Evolutionary conservation across 1,140 invertebrate species (phyloP).

Genomic region (Galendromus occidentalis): DNA sequence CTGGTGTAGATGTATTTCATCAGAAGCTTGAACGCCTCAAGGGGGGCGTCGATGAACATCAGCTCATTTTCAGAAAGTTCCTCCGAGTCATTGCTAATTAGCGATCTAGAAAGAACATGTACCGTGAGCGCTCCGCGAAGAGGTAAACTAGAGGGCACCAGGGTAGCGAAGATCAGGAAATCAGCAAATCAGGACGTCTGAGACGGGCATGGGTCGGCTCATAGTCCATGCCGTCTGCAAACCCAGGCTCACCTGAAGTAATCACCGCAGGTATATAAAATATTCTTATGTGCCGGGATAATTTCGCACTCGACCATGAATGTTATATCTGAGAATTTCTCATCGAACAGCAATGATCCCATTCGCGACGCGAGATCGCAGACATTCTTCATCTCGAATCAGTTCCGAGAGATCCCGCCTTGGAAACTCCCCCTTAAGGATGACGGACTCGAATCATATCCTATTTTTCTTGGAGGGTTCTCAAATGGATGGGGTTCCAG

Average conservation of each 20-base stretch:
- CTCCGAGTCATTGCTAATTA: conserved; percentile 79
- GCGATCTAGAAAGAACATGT: conserved; percentile 41
- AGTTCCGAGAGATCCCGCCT: too few species aligned
- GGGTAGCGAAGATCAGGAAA: too few species aligned
- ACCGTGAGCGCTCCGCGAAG: too few species aligned
- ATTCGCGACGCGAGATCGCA: conserved; percentile 48
- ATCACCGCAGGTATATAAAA: conserved; percentile 74
- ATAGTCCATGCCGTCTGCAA: too few species aligned
- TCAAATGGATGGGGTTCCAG: too few species aligned
- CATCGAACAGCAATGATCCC: conserved; percentile 55
- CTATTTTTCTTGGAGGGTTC: too few species aligned
- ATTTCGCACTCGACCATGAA: conserved; percentile 57
- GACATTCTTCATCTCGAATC: conserved; percentile 32
- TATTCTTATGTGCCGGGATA: conserved; percentile 69
- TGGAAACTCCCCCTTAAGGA: too few species aligned
- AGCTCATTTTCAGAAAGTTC: conserved; percentile 66
- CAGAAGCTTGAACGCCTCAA: conserved; percentile 68
- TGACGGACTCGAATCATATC: too few species aligned
- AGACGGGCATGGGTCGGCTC: too few species aligned
- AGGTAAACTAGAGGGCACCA: too few species aligned
- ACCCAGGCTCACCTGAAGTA: conserved; percentile 50
- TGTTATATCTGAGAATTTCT: conserved; percentile 75
- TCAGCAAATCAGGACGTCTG: too few species aligned
- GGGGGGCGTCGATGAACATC: conserved; percentile 56
- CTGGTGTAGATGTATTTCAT: conserved; percentile 90